These are phyloP conservation scores for Danaus plexippus DNA, from an alignment of 1,140 invertebrate species.

Conservation along the genomic window DNA sequence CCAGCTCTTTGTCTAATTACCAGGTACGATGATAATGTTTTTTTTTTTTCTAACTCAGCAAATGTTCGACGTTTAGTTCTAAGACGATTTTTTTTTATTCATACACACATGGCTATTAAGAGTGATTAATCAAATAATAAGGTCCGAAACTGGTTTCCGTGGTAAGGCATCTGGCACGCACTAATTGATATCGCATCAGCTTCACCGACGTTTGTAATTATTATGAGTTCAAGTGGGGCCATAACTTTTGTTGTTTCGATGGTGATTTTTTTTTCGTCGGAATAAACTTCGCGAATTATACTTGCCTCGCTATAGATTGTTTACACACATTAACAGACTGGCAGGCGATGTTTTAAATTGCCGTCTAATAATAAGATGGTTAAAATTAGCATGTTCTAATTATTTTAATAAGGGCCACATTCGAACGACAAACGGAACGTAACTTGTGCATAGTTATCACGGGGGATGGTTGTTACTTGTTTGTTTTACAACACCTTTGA, in stretches of 20 bases:
- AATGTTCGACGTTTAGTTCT: too few species aligned
- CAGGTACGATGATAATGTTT: conserved; percentile 27
- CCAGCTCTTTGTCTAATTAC: conserved; percentile 64
- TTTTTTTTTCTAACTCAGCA: too few species aligned
- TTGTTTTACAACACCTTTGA: neutral
- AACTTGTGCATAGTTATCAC: neutral
- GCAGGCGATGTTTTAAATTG: conserved; percentile 9
- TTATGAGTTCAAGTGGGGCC: conserved; percentile 28
- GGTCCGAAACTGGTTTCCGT: conserved; percentile 53
- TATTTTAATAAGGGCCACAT: conserved; percentile 15
- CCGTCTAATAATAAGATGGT: neutral
- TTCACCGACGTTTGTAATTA: conserved; percentile 45
- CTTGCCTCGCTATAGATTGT: conserved; percentile 1
- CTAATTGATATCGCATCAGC: conserved; percentile 60
- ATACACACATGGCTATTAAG: too few species aligned
- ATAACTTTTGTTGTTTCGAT: conserved; percentile 8
- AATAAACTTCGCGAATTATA: too few species aligned
- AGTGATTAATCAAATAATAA: conserved; percentile 29
- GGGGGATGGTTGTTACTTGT: conserved; percentile 7
- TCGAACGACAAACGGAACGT: conserved; percentile 3
- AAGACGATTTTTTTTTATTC: conserved; percentile 24
- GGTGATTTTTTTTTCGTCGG: too few species aligned
- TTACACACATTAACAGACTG: conserved; percentile 8
- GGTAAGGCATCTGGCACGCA: conserved; percentile 60
- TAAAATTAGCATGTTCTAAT: conserved; percentile 6